Evolutionary conservation across 2,113 vertebrate genomes (phyloP).

Genomic region (human (Homo sapiens)): DNA sequence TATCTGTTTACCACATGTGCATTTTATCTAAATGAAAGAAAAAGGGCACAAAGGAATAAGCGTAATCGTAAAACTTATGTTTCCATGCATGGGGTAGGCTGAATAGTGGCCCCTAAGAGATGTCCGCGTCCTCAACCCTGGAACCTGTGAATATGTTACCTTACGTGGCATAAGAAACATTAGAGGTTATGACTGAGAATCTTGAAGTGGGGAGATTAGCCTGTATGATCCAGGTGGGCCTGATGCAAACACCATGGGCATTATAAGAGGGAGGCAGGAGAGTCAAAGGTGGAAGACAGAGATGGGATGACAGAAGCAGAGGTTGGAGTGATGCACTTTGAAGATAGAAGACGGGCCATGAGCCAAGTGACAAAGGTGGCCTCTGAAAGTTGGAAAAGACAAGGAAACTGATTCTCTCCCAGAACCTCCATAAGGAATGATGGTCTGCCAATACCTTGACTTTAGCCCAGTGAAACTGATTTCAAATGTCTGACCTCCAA

Average conservation of each 20-base stretch:
- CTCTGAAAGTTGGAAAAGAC: background rate
- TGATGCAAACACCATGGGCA: background rate
- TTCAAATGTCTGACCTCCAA: background rate
- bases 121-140: background rate
- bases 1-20: background rate
- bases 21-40: background rate
- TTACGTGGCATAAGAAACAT: background rate
- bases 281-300: background rate
- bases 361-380: background rate
- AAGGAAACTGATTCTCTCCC: background rate
- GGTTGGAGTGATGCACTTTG: background rate
- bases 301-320: background rate
- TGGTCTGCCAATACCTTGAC: no score
- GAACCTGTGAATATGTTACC: background rate
- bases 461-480: background rate
- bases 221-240: background rate
- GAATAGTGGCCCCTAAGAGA: background rate
- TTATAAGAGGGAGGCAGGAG: background rate
- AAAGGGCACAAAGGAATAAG: no score
- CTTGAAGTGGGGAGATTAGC: background rate
- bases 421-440: background rate
- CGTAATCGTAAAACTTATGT: background rate
- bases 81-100: background rate
- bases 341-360: background rate
- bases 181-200: background rate